Base-by-base conservation (phyloP, 2,888 invertebrate genomes). In the Tenthredo livida region DNA sequence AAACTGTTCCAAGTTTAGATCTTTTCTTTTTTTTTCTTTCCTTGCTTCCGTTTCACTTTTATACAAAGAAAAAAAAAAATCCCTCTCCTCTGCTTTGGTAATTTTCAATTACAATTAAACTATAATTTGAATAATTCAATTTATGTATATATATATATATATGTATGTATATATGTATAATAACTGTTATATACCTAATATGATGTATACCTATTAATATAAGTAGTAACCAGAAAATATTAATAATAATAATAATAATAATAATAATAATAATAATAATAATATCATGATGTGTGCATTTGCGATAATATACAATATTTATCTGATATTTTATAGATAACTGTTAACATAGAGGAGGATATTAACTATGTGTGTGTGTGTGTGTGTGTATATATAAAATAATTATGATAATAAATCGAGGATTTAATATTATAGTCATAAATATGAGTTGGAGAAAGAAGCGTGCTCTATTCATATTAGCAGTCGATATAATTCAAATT, bases 231-330 rank as follows among this genome's bases (percentile, higher is more conserved):
- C 67, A 33, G 33, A 29, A 33, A 67, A 25, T 15, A 12, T 10
- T 25, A 25, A 29, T 29, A 15, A 29, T 65, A 29, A 25, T 29
- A 65, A 50, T 17, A 50, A 50, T 50, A 50, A 17, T 4, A 17
- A 50, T n/a, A 21, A 65, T 65, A 29, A 25, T 61, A 61, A 21
- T 25, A 25, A 61, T 61, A 25, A 25, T 61, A 61, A 61, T 70
- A 70, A 70, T 70, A 70, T 70, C 33, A 70, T 70, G 70, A 70
- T 70, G 70, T 70, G 70, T 70, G 70, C 70, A 70, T 70, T 70
- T 70, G 70, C 70, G 37, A 70, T 70, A 37, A n/a, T 70, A 70
- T 70, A 33, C 33, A 70, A 70, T n/a, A n/a, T 29, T 29, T 61
- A 61, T 61, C 3, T 25, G 12, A 25, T 61, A 25, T 61, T 7